phyloP scores from a whole-genome alignment of 2,797 vertebrate species.

The Myotis vivesi region DNA sequence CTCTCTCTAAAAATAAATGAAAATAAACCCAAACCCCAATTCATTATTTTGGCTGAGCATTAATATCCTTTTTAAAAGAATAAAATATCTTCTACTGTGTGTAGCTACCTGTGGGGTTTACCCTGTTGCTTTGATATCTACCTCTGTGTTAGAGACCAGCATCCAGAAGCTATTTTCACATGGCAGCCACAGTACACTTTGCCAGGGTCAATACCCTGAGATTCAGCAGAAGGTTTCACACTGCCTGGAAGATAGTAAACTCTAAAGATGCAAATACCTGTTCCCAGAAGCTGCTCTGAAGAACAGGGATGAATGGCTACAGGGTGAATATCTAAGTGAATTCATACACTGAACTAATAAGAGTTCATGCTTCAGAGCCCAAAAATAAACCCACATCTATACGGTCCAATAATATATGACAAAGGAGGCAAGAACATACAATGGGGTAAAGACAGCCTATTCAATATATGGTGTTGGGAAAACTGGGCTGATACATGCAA shows the following conservation, averaged over 20 bases:
- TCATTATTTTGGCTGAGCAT: neutral
- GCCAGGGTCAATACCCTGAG: neutral
- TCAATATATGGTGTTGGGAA: neutral
- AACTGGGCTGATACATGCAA: neutral
- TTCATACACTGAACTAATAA: neutral
- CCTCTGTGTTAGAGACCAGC: neutral
- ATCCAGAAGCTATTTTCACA: neutral
- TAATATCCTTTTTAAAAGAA: neutral
- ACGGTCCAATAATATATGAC: neutral
- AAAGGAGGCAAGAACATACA: neutral
- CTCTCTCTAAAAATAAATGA: too few species aligned
- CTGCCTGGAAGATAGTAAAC: neutral
- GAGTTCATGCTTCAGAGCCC: neutral
- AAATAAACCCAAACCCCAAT: neutral
- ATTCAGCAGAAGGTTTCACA: neutral
- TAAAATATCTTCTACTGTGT: neutral
- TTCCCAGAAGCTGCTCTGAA: neutral
- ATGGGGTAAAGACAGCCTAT: neutral
- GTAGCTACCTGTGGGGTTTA: neutral
- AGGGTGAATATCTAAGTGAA: neutral
- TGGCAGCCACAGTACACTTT: neutral
- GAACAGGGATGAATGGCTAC: neutral
- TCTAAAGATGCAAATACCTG: neutral
- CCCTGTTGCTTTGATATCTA: neutral
- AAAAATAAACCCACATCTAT: neutral